phyloP scores from a whole-genome alignment of 2,113 vertebrate genomes.

The Macquaria ambigua region DNA sequence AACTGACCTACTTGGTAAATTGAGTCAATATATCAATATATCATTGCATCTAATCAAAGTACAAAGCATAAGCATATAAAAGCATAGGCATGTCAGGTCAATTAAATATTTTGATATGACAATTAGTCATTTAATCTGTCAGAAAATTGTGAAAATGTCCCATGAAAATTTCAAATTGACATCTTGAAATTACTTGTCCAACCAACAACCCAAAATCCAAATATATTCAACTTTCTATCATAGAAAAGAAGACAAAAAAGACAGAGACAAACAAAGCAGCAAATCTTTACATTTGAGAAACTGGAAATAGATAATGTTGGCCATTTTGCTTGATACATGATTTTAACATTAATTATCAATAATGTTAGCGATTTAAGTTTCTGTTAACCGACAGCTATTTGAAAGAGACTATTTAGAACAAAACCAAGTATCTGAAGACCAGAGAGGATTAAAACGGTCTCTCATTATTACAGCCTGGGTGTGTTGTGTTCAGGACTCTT shows the following conservation, averaged over 20 bases:
- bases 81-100: neutral
- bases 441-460: neutral
- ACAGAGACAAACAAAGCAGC: no score
- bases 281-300: neutral
- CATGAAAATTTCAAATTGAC: neutral
- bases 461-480: no score
- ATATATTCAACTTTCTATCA: neutral
- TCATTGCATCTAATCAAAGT: neutral
- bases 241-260: neutral
- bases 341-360: neutral
- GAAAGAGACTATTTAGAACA: neutral
- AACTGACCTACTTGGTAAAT: neutral
- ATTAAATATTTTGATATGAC: neutral
- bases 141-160: neutral
- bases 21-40: neutral
- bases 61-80: neutral
- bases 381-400: neutral
- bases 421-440: neutral
- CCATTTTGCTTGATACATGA: neutral
- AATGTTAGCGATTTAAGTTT: neutral
- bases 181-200: neutral
- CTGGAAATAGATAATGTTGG: neutral
- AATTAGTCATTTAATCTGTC: neutral
- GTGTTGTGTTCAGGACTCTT: constrained; percentile 6
- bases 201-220: neutral